A percentile compares a stretch with the other conserved stretches of the same genome.
Conservation (phyloP, 2,113 vertebrate genomes). For the Otis tarda region DNA sequence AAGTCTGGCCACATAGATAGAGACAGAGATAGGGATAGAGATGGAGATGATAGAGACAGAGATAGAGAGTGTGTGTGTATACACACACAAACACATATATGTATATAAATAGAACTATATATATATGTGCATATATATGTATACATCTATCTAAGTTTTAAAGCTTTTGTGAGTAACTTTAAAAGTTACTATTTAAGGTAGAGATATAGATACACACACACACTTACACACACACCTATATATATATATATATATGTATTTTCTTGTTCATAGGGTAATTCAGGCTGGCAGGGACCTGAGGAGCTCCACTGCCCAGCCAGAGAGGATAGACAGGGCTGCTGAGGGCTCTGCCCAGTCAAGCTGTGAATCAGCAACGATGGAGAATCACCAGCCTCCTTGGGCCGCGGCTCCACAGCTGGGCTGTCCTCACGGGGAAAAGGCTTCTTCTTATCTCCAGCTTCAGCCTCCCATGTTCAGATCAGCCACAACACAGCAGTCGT, state of each 20-base stretch:
- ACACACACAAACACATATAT: background rate
- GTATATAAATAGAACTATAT: background rate
- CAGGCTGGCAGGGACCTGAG: background rate
- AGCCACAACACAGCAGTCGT: background rate
- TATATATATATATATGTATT: background rate
- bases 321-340: background rate
- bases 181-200: background rate
- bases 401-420: rapidly evolving
- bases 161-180: background rate
- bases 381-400: background rate
- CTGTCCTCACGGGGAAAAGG: background rate
- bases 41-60: background rate
- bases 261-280: background rate
- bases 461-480: background rate
- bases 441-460: background rate
- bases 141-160: background rate
- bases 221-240: no score
- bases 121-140: background rate
- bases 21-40: background rate
- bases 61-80: background rate
- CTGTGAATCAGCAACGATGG: background rate
- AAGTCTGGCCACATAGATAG: background rate
- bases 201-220: no score
- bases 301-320: background rate
- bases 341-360: background rate